A percentile compares a stretch with the other conserved stretches of the same genome.
These are phyloP conservation scores for Lordiphosa stackelbergi DNA, from an alignment of 1,140 invertebrate species.

Conservation along the genomic window DNA sequence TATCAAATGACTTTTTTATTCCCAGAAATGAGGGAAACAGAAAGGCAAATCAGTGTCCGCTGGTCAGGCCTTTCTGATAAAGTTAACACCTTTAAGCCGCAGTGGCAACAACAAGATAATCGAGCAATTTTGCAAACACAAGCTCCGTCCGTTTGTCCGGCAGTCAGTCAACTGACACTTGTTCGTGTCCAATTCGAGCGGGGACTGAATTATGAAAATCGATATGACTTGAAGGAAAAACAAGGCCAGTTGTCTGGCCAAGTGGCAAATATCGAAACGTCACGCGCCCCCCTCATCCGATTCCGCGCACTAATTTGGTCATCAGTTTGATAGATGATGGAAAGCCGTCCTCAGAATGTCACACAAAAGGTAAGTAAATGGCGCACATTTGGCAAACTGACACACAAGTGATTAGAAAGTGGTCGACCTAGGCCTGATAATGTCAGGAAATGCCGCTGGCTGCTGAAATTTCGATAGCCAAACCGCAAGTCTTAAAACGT, in stretches of 20 bases:
- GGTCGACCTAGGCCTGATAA: conserved; percentile 34
- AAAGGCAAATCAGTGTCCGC: conserved; percentile 25
- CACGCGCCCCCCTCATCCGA: conserved; percentile 31
- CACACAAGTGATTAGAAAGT: conserved; percentile 39
- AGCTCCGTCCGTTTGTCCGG: conserved; percentile 25
- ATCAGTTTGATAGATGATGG: conserved; percentile 50
- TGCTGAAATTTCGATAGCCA: conserved; percentile 4
- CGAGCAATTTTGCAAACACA: conserved; percentile 62
- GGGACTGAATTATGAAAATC: conserved; percentile 55
- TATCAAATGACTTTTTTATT: conserved; percentile 63
- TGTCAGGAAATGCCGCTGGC: conserved; percentile 11
- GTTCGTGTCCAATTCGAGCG: conserved; percentile 54
- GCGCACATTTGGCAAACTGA: conserved; percentile 46
- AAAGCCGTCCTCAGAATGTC: conserved; percentile 32
- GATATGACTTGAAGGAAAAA: conserved; percentile 66
- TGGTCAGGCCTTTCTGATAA: conserved; percentile 39
- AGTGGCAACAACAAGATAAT: conserved; percentile 43
- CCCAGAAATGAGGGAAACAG: conserved; percentile 26
- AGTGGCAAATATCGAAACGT: conserved; percentile 25
- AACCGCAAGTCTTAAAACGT: conserved; percentile 44
- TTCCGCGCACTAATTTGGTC: conserved; percentile 2
- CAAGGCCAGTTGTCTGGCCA: conserved; percentile 38
- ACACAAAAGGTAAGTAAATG: conserved; percentile 54
- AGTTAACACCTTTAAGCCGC: conserved; percentile 69
- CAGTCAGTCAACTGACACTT: conserved; percentile 64